These are phyloP conservation scores for Lasaia peninsularis DNA, from an alignment of 1,140 invertebrate species.

Conservation along the genomic window DNA sequence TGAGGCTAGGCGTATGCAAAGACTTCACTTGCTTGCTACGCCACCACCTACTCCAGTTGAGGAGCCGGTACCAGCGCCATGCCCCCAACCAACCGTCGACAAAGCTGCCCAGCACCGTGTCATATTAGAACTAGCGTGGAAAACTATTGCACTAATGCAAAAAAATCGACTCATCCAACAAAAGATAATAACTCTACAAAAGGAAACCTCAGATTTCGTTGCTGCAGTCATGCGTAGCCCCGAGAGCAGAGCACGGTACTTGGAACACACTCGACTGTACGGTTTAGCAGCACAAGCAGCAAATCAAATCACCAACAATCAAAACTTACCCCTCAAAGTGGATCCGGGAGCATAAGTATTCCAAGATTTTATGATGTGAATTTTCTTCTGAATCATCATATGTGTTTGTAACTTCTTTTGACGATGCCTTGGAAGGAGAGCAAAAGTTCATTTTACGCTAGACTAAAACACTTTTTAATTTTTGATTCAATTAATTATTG, in stretches of 20 bases:
- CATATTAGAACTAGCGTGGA: constrained; percentile 60
- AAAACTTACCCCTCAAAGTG: constrained; percentile 37
- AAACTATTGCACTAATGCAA: constrained; percentile 63
- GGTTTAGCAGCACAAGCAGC: constrained; percentile 25
- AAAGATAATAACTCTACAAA: constrained; percentile 63
- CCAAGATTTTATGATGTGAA: neutral
- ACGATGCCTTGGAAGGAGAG: neutral
- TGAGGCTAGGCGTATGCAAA: constrained; percentile 53
- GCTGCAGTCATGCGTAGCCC: constrained; percentile 56
- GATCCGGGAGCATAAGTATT: constrained; percentile 41
- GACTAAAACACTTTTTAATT: constrained; percentile 16
- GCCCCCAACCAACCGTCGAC: constrained; percentile 30
- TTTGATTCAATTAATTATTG: constrained; percentile 7
- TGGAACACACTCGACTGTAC: constrained; percentile 44
- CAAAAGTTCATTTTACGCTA: constrained; percentile 4
- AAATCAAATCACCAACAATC: constrained; percentile 14
- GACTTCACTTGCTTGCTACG: constrained; percentile 40
- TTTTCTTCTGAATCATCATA: constrained; percentile 3
- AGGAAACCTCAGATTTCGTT: constrained; percentile 62
- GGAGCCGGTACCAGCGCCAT: constrained; percentile 25
- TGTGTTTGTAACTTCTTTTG: neutral
- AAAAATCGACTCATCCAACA: constrained; percentile 66
- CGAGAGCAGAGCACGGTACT: constrained; percentile 51
- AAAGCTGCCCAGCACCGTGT: constrained; percentile 54
- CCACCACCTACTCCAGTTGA: constrained; percentile 33